Percentiles rank a stretch among this genome's conserved stretches.
Conservation (phyloP, 2,888 invertebrate species). For the Drosophila neonasuta region DNA sequence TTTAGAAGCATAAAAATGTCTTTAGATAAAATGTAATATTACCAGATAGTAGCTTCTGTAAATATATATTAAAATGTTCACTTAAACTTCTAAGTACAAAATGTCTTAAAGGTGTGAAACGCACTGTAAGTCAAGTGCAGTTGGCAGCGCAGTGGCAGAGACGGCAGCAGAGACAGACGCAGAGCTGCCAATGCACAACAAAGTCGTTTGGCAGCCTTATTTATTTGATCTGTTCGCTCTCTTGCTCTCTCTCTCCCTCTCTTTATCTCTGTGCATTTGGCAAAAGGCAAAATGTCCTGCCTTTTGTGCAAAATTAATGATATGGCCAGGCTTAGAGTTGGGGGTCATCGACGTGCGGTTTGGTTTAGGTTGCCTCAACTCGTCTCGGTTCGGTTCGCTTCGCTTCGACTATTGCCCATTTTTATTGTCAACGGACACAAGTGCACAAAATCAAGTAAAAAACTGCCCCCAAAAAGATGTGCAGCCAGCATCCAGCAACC, state of each 20-base stretch:
- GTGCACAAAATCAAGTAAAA: conserved; percentile 68
- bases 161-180: conserved; percentile 21
- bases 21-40: too few species aligned
- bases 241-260: conserved; percentile 6
- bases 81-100: neutral
- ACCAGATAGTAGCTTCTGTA: too few species aligned
- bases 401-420: conserved; percentile 68
- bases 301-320: conserved; percentile 74
- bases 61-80: too few species aligned
- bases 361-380: conserved; percentile 4
- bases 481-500: conserved; percentile 30
- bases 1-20: too few species aligned
- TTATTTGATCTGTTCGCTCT: conserved; percentile 63
- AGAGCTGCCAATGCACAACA: conserved; percentile 66
- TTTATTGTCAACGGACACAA: conserved; percentile 68
- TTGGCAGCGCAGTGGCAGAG: neutral
- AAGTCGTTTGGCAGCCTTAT: conserved; percentile 62
- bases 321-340: conserved; percentile 41
- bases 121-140: conserved; percentile 32
- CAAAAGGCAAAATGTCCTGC: conserved; percentile 56
- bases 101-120: neutral
- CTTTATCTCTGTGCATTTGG: conserved; percentile 58
- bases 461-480: conserved; percentile 52
- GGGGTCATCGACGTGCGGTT: conserved; percentile 45
- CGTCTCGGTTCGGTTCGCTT: conserved; percentile 43